Conservation (phyloP, 2,888 invertebrate species). For the Ptychoptera albimana region DNA sequence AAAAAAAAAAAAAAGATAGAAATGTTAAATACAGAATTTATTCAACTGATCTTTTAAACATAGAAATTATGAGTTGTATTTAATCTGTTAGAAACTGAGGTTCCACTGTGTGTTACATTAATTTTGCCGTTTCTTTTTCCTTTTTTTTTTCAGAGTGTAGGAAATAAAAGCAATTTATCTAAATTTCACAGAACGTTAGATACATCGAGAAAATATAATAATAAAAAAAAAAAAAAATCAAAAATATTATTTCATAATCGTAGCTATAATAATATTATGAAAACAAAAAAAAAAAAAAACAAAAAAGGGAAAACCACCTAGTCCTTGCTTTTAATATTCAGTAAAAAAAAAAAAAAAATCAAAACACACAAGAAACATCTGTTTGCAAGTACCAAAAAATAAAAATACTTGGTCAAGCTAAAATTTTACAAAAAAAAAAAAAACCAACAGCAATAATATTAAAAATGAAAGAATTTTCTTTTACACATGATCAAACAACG, state of each 20-base stretch:
- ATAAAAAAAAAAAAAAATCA: not conserved
- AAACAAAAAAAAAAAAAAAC: not conserved
- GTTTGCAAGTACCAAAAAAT: not conserved
- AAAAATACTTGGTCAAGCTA: not conserved
- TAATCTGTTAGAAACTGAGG: too few relatives aligned
- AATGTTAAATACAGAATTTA: too few relatives aligned
- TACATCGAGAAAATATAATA: not conserved
- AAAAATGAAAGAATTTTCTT: not conserved
- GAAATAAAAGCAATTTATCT: constrained; percentile 1
- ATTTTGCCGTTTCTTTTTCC: not conserved
- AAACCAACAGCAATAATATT: too few relatives aligned
- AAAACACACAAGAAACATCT: not conserved
- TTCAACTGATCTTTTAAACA: too few relatives aligned
- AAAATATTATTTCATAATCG: not conserved
- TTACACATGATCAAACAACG: not conserved
- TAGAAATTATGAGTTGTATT: too few relatives aligned
- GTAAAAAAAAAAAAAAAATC: too few relatives aligned
- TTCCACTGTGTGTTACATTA: too few relatives aligned
- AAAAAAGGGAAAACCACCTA: too few relatives aligned
- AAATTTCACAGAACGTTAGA: constrained; percentile 5
- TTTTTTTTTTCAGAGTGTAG: not conserved
- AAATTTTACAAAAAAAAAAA: not conserved
- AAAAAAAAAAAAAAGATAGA: too few relatives aligned
- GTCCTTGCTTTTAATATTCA: too few relatives aligned
- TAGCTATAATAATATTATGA: not conserved